Conservation (phyloP, 1,140 invertebrate species). For the Drosophila pandora region DNA sequence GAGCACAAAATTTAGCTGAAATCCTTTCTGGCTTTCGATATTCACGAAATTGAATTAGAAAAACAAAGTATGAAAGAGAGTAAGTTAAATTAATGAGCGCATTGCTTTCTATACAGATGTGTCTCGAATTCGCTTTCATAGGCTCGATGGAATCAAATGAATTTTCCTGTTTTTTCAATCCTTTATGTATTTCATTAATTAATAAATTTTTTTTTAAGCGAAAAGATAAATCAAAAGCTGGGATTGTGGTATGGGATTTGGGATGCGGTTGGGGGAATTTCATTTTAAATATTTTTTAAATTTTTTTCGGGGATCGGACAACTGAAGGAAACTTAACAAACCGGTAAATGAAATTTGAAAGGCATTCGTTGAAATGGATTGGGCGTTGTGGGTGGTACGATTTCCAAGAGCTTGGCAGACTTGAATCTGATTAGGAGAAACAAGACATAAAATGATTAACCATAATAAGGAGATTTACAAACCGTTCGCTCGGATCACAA, state of each 20-base stretch:
- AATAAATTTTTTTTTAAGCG: conserved; percentile 36
- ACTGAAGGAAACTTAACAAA: conserved; percentile 59
- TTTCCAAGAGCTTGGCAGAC: conserved; percentile 52
- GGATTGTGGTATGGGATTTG: conserved; percentile 23
- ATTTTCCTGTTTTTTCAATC: conserved; percentile 41
- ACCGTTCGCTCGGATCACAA: conserved; percentile 50
- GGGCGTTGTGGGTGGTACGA: conserved; percentile 53
- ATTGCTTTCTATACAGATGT: conserved; percentile 64
- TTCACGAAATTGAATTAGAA: conserved; percentile 69
- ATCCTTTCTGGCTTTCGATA: conserved; percentile 52
- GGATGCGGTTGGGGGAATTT: conserved; percentile 29
- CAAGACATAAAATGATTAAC: conserved; percentile 42
- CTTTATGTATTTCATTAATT: conserved; percentile 13
- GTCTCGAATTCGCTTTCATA: conserved; percentile 58
- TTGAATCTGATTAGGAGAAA: conserved; percentile 32
- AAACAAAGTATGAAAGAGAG: conserved; percentile 72
- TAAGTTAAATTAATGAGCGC: conserved; percentile 64
- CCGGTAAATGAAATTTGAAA: conserved; percentile 55
- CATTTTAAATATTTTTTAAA: not conserved
- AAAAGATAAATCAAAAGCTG: conserved; percentile 54
- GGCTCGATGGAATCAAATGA: conserved; percentile 39
- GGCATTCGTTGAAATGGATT: conserved; percentile 61
- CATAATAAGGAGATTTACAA: conserved; percentile 51
- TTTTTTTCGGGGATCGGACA: conserved; percentile 49
- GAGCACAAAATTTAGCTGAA: conserved; percentile 70